Base-by-base conservation (phyloP, 2,797 vertebrate genomes). In the Sebastes aleutianus region DNA sequence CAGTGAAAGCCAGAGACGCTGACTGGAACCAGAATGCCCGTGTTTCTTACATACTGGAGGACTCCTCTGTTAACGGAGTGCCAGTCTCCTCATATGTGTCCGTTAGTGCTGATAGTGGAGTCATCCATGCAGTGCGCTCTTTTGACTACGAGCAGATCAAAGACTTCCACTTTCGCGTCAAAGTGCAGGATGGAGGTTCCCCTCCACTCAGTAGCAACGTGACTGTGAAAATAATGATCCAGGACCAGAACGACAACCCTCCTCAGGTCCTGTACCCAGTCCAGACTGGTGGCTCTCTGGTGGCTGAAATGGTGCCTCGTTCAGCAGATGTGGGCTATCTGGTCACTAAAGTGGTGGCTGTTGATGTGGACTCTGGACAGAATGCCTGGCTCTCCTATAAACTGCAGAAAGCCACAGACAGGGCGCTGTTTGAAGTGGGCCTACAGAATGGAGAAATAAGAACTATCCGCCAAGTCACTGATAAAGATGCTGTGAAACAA, bases 271-370 rank as follows among this genome's bases (percentile, higher is more conserved):
- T 89, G 76, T 96, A 96, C 69, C 96, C 96, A 0, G 93, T 96
- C 0, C 94, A 95, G 64, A 94, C 94, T 56, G 93, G 92, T n/a
- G 94, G 93, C 58, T 96, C 96, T 83, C 72, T 94, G 74, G 95
- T 97, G 83, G 94, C 96, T 87, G 96, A 97, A 67, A 95, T 95
- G 80, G 94, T 97, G 13, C 95, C 96, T 0, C 91, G 92, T 77
- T 93, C 95, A 82, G 96, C 94, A 76, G 96, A 96, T 86, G 95
- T 95, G 58, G 96, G 96, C 79, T 96, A 96, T 78, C 89, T 97
- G 89, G 95, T 96, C 27, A 96, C 96, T 85, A 97, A 97, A 94
- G 84, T 97, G 78, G 95, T 96, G 80, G 96, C 96, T 9, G 95
- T 96, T 39, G 96, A 97, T 89, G 89, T 91, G 82, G 96, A 96